Percentiles rank a stretch among this genome's conserved stretches.
Evolutionary conservation across 2,113 vertebrate genomes (phyloP).

Genomic region (Calypte anna): DNA sequence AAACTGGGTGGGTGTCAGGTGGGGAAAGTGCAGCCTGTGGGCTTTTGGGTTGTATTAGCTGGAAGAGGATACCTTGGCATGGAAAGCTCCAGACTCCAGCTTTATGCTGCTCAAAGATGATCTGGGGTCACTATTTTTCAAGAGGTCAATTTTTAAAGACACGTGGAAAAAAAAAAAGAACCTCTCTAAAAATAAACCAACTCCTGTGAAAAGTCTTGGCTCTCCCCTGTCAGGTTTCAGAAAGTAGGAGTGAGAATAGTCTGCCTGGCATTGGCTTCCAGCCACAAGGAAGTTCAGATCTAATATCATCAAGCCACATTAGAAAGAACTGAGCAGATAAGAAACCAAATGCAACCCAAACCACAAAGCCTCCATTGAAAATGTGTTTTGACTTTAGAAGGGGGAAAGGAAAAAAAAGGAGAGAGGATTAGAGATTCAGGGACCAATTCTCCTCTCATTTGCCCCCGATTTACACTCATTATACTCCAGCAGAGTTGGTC

Average conservation of each 20-base stretch:
- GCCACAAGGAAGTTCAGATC: slow-evolving; percentile 61
- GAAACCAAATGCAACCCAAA: slow-evolving; percentile 43
- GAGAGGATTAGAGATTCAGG: slow-evolving; percentile 1
- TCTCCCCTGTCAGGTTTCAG: slow-evolving; percentile 56
- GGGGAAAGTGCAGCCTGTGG: not conserved
- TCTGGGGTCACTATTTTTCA: not conserved
- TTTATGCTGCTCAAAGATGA: not conserved
- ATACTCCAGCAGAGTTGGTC: not conserved
- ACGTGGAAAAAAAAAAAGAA: not conserved
- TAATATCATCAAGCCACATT: slow-evolving; percentile 53
- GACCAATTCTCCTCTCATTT: not conserved
- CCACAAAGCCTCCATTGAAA: slow-evolving; percentile 62
- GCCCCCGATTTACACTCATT: not conserved
- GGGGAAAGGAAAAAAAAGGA: not conserved
- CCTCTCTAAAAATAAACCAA: slow-evolving; percentile 60
- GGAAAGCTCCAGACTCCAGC: not conserved
- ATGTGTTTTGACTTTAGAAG: slow-evolving; percentile 39
- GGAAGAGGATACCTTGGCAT: not conserved
- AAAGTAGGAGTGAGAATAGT: not conserved
- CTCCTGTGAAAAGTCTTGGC: slow-evolving; percentile 51
- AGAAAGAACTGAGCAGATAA: slow-evolving; percentile 56
- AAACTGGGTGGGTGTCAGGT: not conserved
- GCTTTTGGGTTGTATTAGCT: not conserved
- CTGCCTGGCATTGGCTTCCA: slow-evolving; percentile 43
- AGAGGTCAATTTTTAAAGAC: slow-evolving; percentile 35